Base-by-base conservation (phyloP, 1,140 invertebrate genomes). In the Tyrophagus putrescentiae region DNA sequence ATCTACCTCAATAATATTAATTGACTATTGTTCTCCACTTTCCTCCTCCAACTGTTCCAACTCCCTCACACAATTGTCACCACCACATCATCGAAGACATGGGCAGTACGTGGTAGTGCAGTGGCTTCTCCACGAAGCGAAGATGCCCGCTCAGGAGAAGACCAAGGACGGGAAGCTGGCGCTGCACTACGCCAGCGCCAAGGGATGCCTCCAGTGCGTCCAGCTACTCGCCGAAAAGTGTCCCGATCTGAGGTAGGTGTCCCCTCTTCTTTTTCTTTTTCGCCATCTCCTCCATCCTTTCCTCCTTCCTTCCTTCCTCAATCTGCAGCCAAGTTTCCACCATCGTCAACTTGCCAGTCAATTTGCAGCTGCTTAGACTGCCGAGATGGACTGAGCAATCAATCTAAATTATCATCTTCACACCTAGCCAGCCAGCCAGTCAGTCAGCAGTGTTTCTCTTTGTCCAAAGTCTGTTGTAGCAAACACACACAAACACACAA, bases 201-300 rank as follows among this genome's bases (percentile, higher is more conserved):
- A 84, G 61, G 85, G 85, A 41, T 87, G 84, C 68, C 75, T 87
- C 45, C 84, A 87, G 69, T 85, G 84, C 69, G 84, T 88, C 59
- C 78, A 84, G 66, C 74, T 88, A 13, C 75, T 90, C 13, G 79
- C 85, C 13, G 82, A 85, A 70, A 81, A 83, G 34, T 69, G 82
- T 50, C 67, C 69, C 0, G 82, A 84, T 67, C 78, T 84, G 67
- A 84, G 81, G 84, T 85, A 71, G 79, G 79, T 76, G 36, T n/a
- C 16, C 32, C 2, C 16, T 16, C 32, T 28, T 52, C 9, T 52
- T 2, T 3, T 16, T 52, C 23, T 52, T 21, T 50, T 21, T 50
- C 18, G 39, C 60, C 29, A 36, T 60, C 60, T 60, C 60, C 16
- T n/a, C n/a, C 36, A 13, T n/a, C n/a, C 36, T 39, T n/a, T 39